phyloP scores from a whole-genome alignment of 92 coral and sea anemone species.

The Anthopleura xanthogrammica region DNA sequence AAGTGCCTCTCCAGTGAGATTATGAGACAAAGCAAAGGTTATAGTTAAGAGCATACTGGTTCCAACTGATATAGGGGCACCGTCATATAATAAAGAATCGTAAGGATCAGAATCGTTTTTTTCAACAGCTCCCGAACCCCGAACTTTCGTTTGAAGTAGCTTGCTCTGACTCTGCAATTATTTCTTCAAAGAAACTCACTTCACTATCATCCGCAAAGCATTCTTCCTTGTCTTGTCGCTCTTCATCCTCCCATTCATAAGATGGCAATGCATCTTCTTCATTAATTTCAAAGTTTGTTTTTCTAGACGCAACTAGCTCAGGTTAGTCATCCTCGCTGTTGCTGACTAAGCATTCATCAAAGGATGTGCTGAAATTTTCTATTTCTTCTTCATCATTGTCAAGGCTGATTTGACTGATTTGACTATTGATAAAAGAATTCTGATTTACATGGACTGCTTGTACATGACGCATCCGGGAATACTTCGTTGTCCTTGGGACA shows the following conservation, averaged over 20 bases:
- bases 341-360: constrained; percentile 8
- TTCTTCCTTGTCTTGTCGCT: constrained; percentile 18
- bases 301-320: constrained; percentile 10
- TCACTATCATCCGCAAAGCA: constrained; percentile 13
- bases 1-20: constrained; percentile 47
- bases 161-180: constrained; percentile 3
- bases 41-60: constrained; percentile 29
- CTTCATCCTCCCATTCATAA: constrained; percentile 13
- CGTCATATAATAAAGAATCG: constrained; percentile 14
- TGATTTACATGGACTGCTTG: background rate
- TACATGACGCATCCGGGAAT: background rate
- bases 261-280: background rate
- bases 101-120: constrained; percentile 1
- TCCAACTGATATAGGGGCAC: constrained; percentile 10
- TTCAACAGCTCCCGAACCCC: constrained; percentile 12
- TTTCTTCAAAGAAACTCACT: constrained; percentile 5
- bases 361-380: background rate
- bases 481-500: constrained; percentile 18
- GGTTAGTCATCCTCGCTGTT: constrained; percentile 7
- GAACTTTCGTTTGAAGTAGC: background rate
- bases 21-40: constrained; percentile 30
- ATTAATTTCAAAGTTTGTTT: constrained; percentile 5
- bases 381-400: constrained; percentile 5
- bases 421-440: background rate
- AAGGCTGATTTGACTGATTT: too few relatives aligned